Conservation (phyloP, 2,113 vertebrate genomes). For the Struthio camelus region DNA sequence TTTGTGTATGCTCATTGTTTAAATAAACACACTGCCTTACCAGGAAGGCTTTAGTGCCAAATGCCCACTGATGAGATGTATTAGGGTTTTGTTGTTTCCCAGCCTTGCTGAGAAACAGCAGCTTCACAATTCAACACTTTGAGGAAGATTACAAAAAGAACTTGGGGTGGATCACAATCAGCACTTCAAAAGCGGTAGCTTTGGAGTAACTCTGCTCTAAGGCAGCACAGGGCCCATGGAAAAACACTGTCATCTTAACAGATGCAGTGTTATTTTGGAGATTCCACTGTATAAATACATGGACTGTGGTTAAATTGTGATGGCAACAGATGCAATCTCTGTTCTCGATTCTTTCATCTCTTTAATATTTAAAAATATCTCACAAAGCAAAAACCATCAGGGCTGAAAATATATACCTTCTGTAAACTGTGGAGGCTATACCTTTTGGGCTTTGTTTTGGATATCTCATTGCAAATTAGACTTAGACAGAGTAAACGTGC, state of each 20-base stretch:
- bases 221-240: conserved; percentile 13
- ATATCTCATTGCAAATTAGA: not conserved
- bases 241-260: conserved; percentile 65
- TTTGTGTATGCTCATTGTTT: conserved; percentile 29
- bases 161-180: conserved; percentile 10
- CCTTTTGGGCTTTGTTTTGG: not conserved
- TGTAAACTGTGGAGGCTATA: not conserved
- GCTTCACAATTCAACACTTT: conserved; percentile 13
- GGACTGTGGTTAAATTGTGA: conserved; percentile 59
- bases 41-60: conserved; percentile 1
- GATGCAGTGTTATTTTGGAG: conserved; percentile 68
- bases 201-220: not conserved
- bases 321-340: conserved; percentile 58
- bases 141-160: conserved; percentile 49
- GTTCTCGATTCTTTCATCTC: conserved; percentile 15
- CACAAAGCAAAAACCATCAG: not conserved
- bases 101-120: not conserved
- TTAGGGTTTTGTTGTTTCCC: conserved; percentile 44
- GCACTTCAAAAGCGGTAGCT: conserved; percentile 49
- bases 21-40: conserved; percentile 38
- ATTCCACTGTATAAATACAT: conserved; percentile 64
- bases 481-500: not conserved
- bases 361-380: conserved; percentile 49
- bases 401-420: not conserved
- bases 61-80: conserved; percentile 2